Evolutionary conservation across 2,113 vertebrate species (phyloP).

Genomic region (Xiphophorus maculatus): DNA sequence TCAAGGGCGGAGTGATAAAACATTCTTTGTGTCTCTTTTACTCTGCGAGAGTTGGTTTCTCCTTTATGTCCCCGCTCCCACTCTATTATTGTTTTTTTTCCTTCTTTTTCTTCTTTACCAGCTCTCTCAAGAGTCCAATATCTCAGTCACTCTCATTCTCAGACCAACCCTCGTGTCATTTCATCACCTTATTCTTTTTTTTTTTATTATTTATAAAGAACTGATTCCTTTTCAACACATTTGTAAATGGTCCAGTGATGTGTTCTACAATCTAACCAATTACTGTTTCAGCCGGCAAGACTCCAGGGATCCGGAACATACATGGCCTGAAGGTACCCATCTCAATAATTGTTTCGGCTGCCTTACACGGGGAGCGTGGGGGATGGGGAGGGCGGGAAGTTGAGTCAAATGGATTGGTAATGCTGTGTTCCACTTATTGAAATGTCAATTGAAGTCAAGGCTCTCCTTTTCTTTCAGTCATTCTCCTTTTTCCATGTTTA

Average conservation of each 20-base stretch:
- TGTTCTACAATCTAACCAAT: conserved; percentile 99
- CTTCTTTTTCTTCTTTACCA: conserved; percentile 14
- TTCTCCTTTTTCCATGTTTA: conserved; percentile 66
- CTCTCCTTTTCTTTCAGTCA: conserved; percentile 70
- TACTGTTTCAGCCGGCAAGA: conserved; percentile 99
- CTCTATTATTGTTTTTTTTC: conserved; percentile 54
- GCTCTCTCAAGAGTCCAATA: conserved; percentile 84
- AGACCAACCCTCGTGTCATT: conserved; percentile 88
- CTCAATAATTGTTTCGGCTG: conserved; percentile 99
- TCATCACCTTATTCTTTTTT: conserved; percentile 27
- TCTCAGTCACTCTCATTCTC: conserved; percentile 93
- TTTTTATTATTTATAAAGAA: conserved; percentile 66
- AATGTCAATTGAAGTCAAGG: conserved; percentile 95
- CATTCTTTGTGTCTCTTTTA: conserved; percentile 25
- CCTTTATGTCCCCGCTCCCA: conserved; percentile 18
- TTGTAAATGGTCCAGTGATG: conserved; percentile 96
- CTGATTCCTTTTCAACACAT: conserved; percentile 94
- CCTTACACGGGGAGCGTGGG: conserved; percentile 63
- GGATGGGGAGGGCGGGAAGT: conserved; percentile 77
- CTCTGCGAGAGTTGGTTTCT: conserved; percentile 3
- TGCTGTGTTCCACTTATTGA: conserved; percentile 99
- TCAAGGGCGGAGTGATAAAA: conserved; percentile 29
- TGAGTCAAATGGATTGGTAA: conserved; percentile 95
- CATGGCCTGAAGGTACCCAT: conserved; percentile 99
- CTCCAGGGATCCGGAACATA: conserved; percentile 99